phyloP scores from a whole-genome alignment of 2,888 invertebrate genomes.

The Eupeodes luniger region DNA sequence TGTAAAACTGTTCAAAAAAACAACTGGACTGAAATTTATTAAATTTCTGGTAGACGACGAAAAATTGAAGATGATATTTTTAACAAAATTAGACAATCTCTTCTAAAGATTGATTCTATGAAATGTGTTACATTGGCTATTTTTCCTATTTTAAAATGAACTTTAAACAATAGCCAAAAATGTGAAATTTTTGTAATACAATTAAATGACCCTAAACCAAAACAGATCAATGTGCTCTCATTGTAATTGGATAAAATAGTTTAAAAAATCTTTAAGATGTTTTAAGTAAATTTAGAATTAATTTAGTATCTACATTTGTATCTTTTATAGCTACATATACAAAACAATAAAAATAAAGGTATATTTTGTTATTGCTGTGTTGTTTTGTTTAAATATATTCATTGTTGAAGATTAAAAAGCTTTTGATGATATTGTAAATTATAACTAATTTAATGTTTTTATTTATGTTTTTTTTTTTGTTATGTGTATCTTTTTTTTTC shows the following conservation, averaged over 20 bases:
- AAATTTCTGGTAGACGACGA: neutral
- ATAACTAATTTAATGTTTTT: neutral
- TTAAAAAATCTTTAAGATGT: slow-evolving; percentile 2
- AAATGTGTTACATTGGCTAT: too few species aligned
- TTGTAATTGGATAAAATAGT: slow-evolving; percentile 30
- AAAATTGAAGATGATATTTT: neutral
- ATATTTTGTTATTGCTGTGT: too few species aligned
- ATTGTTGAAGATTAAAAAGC: slow-evolving; percentile 10
- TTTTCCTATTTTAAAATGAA: too few species aligned
- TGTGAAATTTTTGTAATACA: neutral
- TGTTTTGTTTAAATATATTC: slow-evolving; percentile 1
- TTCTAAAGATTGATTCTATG: too few species aligned
- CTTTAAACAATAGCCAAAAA: too few species aligned
- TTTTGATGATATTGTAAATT: slow-evolving; percentile 26
- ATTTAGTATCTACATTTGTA: neutral
- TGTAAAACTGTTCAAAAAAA: neutral
- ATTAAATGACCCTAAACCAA: slow-evolving; percentile 5
- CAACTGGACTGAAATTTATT: neutral
- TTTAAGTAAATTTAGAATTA: slow-evolving; percentile 16
- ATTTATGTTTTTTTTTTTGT: neutral
- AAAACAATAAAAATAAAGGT: neutral
- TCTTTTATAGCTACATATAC: too few species aligned
- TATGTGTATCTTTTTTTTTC: too few species aligned
- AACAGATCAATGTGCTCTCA: slow-evolving; percentile 26
- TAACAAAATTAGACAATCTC: too few species aligned